phyloP scores from a whole-genome alignment of 2,888 invertebrate genomes.

The Athrips mouffetella region DNA sequence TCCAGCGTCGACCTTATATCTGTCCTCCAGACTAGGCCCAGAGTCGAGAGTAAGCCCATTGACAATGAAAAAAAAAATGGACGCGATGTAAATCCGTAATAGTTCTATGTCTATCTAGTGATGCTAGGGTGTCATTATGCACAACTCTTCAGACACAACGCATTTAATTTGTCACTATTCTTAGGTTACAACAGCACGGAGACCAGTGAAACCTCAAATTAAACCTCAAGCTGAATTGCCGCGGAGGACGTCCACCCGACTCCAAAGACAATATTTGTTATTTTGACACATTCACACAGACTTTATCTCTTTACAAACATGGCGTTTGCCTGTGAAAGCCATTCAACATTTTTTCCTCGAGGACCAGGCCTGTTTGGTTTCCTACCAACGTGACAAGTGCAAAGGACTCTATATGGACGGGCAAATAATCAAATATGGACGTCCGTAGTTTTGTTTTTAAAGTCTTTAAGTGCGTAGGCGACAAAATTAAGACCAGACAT shows the following conservation, averaged over 20 bases:
- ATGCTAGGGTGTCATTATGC: too few relatives aligned
- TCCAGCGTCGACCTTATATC: too few relatives aligned
- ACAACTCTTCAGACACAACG: too few relatives aligned
- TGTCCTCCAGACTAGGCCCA: too few relatives aligned
- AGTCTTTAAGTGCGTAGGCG: conserved; percentile 41
- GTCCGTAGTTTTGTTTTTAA: conserved; percentile 57
- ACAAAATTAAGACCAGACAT: conserved; percentile 33
- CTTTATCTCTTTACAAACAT: conserved; percentile 73
- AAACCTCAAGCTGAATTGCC: conserved; percentile 55
- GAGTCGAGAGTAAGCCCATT: too few relatives aligned
- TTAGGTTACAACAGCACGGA: too few relatives aligned
- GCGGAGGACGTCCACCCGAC: conserved; percentile 43
- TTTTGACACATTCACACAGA: conserved; percentile 78
- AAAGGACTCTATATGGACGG: conserved; percentile 63
- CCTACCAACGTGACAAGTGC: conserved; percentile 74
- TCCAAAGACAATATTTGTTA: conserved; percentile 69
- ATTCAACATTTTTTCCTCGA: conserved; percentile 65
- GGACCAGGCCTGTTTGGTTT: conserved; percentile 66
- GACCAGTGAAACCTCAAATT: conserved; percentile 22
- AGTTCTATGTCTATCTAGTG: too few relatives aligned
- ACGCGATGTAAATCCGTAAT: too few relatives aligned
- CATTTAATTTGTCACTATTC: too few relatives aligned
- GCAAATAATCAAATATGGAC: conserved; percentile 49
- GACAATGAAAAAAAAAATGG: too few relatives aligned
- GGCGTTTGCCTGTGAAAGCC: conserved; percentile 71